Base-by-base conservation (phyloP, 2,888 invertebrate genomes). In the Timema podura region DNA sequence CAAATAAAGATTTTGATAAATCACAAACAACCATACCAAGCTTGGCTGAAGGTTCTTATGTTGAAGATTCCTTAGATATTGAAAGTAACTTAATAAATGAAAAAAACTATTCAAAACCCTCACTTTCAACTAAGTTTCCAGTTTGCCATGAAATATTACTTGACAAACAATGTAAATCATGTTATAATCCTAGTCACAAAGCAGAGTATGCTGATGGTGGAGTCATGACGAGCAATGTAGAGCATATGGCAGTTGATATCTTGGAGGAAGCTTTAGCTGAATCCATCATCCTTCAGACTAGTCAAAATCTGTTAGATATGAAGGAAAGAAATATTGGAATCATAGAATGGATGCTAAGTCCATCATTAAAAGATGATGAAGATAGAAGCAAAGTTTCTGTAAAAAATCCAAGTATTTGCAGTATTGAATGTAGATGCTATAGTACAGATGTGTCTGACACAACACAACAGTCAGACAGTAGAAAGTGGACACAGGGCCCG, bases 401-500 rank as follows among this genome's bases (percentile, higher is more conserved):
- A 30, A 30, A 30, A 2, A 30, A 30, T 30, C 3, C 30, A 1
- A 30, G 30, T 30, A 3, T 30, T 30, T 30, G 30, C 30, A 30
- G 30, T 30, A 30, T 30, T 30, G 30, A 30, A 30, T 30, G 30
- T 30, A 30, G 30, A 30, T 30, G 30, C 30, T 1, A 30, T 30
- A 30, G 30, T 30, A 30, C 30, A 30, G 3, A 30, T 30, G 30
- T 30, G 30, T 30, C 30, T 30, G 30, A 30, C 30, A 30, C 30
- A 30, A 30, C 30, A 30, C 30, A 30, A 30, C 30, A 30, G 30
- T 57, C 57, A 16, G 15, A 30, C 57, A 15, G 30, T 11, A 30
- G 61, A 6, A 45, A 6, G 10, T 10, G 61, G 51, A 70, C 51
- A 30, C 65, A 46, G 57, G 68, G 45, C 46, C 68, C 73, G 51